Base-by-base conservation (phyloP, 2,797 vertebrate species). In the Pampus argenteus region DNA sequence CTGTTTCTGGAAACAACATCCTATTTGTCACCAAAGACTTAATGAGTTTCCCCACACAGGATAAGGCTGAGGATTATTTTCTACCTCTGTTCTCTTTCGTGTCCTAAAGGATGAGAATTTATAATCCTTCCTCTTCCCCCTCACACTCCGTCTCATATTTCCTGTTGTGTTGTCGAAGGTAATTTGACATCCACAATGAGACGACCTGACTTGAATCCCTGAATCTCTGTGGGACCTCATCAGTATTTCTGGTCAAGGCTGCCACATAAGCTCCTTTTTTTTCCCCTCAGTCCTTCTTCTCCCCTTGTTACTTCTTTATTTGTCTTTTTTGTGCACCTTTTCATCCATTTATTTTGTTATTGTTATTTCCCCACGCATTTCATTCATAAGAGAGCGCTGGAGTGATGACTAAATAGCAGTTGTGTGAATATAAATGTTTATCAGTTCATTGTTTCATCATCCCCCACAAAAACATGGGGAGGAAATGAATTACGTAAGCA, bases 11-110 rank as follows among this genome's bases (percentile, higher is more conserved):
- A 88, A 85, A 86, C 56, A 78, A 63, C 81, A 70, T 76, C 78
- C 87, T 87, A 85, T 91, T 91, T 90, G 88, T 91, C 89, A 89
- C 71, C 71, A 45, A 77, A 36, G 85, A 83, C 85, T 88, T 92
- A 91, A 92, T 90, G 90, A 91, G 88, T 91, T 88, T 86, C 82
- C 70, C 76, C 5, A 18, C 59, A 2, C 70, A 28, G 79, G 83
- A 91, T 85, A 67, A 89, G 84, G 83, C 82, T 79, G 83, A 69
- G 82, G 86, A 89, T 90, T 88, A 87, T 89, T 87, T 81, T 74
- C 83, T 78, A 79, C 85, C 81, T 89, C 83, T 81, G 78, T 88
- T 88, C 87, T 85, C 81, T 63, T 66, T 67, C 54, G 56, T 50
- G 50, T 82, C 76, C 79, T 83, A 71, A 85, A 74, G 74, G 88